phyloP scores from a whole-genome alignment of 2,888 invertebrate genomes.

The Pyrocoelia pectoralis region DNA sequence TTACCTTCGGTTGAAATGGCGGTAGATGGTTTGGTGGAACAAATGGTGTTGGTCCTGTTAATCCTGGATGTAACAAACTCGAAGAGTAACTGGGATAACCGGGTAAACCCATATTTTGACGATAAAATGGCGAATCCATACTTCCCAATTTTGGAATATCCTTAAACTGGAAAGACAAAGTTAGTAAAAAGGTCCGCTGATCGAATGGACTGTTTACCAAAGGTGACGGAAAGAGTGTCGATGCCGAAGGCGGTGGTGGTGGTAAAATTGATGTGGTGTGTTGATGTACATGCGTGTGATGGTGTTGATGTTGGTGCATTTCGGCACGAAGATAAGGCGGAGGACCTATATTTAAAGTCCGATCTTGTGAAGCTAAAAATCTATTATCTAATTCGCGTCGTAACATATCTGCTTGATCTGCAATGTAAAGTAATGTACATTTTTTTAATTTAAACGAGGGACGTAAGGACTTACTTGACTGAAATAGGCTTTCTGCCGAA shows the following conservation, averaged over 20 bases:
- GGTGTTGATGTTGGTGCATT: conserved; percentile 93
- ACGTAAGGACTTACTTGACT: conserved; percentile 73
- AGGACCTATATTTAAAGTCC: conserved; percentile 63
- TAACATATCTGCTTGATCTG: conserved; percentile 83
- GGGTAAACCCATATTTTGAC: conserved; percentile 76
- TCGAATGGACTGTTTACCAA: conserved; percentile 72
- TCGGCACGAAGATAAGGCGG: conserved; percentile 78
- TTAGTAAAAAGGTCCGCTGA: too few relatives aligned
- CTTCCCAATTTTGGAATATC: conserved; percentile 86
- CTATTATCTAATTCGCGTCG: conserved; percentile 90
- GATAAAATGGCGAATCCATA: conserved; percentile 81
- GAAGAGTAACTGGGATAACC: conserved; percentile 82
- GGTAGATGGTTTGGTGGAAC: conserved; percentile 88
- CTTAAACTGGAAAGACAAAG: conserved; percentile 70
- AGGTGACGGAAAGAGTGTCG: conserved; percentile 69
- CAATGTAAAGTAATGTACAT: conserved; percentile 45
- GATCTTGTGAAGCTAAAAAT: conserved; percentile 87
- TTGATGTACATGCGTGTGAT: conserved; percentile 91
- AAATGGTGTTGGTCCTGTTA: conserved; percentile 81
- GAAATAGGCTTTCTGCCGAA: conserved; percentile 87
- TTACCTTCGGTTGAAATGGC: conserved; percentile 91
- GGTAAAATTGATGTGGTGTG: conserved; percentile 76
- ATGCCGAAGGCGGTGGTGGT: conserved; percentile 65
- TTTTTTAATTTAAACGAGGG: neutral
- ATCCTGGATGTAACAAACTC: conserved; percentile 79